These are phyloP conservation scores for Apodemia hepburni DNA, from an alignment of 2,888 invertebrate species.

Conservation along the genomic window DNA sequence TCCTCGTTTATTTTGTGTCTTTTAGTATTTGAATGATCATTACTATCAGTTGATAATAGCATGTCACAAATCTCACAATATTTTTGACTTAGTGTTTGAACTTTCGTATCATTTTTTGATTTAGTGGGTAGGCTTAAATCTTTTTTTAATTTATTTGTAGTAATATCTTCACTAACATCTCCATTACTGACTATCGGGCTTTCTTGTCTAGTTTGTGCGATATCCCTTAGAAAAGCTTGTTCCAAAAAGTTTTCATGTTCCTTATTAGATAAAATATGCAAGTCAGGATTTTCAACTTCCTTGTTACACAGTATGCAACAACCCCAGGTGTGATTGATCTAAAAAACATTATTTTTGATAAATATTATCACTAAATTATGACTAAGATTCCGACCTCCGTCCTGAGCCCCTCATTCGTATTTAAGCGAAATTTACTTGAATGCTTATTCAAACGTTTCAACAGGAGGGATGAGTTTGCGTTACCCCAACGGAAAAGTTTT, in stretches of 20 bases:
- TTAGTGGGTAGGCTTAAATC: background rate
- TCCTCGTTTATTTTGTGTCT: background rate
- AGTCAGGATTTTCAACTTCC: conserved; percentile 1
- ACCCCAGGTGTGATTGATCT: background rate
- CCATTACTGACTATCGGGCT: background rate
- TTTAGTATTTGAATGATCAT: background rate
- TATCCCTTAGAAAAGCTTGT: background rate
- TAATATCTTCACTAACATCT: background rate
- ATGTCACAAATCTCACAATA: background rate
- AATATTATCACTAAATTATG: background rate
- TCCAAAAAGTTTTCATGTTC: background rate
- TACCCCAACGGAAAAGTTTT: no score
- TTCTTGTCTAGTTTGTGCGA: background rate
- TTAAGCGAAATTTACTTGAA: no score
- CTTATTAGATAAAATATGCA: background rate
- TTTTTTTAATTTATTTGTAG: background rate
- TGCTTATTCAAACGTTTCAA: no score
- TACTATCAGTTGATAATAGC: background rate
- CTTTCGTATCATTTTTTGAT: background rate
- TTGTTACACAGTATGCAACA: conserved; percentile 16
- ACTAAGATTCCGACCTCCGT: no score
- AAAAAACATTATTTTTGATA: background rate
- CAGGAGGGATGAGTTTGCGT: no score
- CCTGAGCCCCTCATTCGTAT: no score
- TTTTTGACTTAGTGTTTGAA: background rate